Evolutionary conservation across 2,113 vertebrate species (phyloP), one percentile per base, ranked within the genome.

Genomic region (Scomber colias): DNA sequence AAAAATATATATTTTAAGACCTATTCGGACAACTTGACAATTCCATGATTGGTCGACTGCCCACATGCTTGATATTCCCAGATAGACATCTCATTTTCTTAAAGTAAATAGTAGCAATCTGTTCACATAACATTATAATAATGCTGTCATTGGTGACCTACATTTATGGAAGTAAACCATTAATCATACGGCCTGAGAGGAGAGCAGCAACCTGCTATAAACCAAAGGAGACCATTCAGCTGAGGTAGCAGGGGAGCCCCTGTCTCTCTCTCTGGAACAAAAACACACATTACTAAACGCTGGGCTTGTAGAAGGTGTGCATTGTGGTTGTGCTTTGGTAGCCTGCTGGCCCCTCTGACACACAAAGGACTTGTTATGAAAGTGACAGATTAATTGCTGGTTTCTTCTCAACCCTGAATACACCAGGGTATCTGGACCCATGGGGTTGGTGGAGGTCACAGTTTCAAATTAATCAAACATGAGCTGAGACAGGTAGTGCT

Each of bases 161-260:
- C 87, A 89, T 94, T 90, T 90, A 45, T 60, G 84, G 67, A 65
- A 87, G 92, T 89, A 94, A 85, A 78, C 91, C 82, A 87, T 96
- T 95, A 90, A 92, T 95, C 94, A 90, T 90, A 90, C 80, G 62
- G 90, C 77, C 51, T 71, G 16, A 85, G 45, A 89, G 77, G 70
- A 83, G 71, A 71, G 66, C 75, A 45, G 86, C 83, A 87, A 90
- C 87, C 84, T 74, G 67, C 81, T 88, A 90, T 84, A 95, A 89
- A 94, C 93, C 92, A 93, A 93, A 92, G 92, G 75, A 71, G 74
- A 31, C 75, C 84, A 83, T 90, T 85, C 65, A 89, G 68, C 3
- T 30, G 2, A 44, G 24, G 48, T 48, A 80, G 56, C 77, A 59
- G 75, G 86, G 87, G 90, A 86, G 59, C 49, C 56, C 56, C 57